Base-by-base conservation (phyloP, 2,113 vertebrate species). In the Nibea albiflora region DNA sequence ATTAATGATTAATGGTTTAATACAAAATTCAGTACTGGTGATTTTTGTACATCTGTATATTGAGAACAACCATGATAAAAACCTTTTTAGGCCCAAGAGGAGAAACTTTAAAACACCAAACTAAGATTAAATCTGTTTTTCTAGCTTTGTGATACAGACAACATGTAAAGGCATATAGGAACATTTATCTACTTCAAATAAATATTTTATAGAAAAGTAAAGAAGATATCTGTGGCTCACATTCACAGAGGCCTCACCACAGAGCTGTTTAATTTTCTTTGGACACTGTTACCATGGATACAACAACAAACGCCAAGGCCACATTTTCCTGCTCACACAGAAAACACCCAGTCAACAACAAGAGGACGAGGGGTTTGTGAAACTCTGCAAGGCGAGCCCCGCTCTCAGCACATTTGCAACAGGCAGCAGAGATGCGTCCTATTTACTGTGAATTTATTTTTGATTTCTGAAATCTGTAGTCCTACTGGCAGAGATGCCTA, bases 291-390 rank as follows among this genome's bases (percentile, higher is more conserved):
- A 65, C 91, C 85, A 90, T 74, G 93, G 94, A 81, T 77, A 94
- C 91, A 83, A 88, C 90, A 95, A 96, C 95, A 95, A 95, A 94
- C 87, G 75, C 65, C 49, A 31, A 58, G 2, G 68, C 58, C 72
- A 72, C 73, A 82, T 76, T 83, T 81, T 56, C 47, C 52, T 57
- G 44, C 65, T 65, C 67, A 74, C 68, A 57, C 67, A 44, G 52
- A 46, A 46, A 75, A 56, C 63, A 65, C 54, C 63, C 73, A n/a
- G 60, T 71, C 66, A 44, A 65, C 73, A 73, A 46, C 76, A 66
- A 50, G 46, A 19, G 24, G 44, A 26, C 44, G 2, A 58, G 39
- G 58, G 52, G 67, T 49, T 52, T 72, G 60, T 46, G 70, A 65
- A 73, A 20, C 20, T n/a, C 1, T 17, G 47, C 31, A 50, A 42